These are phyloP conservation scores for Drosophila kurseongensis DNA, from an alignment of 1,140 invertebrate genomes.

Conservation along the genomic window DNA sequence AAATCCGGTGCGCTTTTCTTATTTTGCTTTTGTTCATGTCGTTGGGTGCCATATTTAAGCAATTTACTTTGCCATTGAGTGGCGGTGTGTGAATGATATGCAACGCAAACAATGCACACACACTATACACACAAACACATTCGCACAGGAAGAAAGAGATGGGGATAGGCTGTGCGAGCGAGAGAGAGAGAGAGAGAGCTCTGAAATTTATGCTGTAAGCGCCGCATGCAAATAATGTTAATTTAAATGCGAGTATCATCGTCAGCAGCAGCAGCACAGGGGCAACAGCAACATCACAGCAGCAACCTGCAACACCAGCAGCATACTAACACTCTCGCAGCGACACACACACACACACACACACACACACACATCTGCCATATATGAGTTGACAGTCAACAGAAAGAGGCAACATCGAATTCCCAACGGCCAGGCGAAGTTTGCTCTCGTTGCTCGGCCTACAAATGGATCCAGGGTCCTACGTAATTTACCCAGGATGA, in stretches of 20 bases:
- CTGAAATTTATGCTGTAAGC: constrained; percentile 76
- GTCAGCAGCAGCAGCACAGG: constrained; percentile 45
- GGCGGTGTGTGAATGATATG: constrained; percentile 60
- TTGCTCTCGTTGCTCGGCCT: constrained; percentile 13
- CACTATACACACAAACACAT: background rate
- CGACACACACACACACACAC: constrained; percentile 12
- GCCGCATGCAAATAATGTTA: constrained; percentile 81
- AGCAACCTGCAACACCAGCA: constrained; percentile 51
- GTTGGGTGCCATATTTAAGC: constrained; percentile 48
- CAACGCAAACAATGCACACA: constrained; percentile 46
- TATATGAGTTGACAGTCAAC: constrained; percentile 40
- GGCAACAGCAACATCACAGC: constrained; percentile 20
- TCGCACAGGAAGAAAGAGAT: background rate
- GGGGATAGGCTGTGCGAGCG: background rate
- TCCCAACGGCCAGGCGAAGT: constrained; percentile 15
- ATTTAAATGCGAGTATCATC: constrained; percentile 82
- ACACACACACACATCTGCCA: background rate
- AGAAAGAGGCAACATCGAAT: constrained; percentile 28
- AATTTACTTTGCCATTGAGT: constrained; percentile 57
- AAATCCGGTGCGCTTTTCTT: constrained; percentile 16
- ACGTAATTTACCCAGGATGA: constrained; percentile 14
- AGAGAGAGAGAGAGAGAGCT: constrained; percentile 23
- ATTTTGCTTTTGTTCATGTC: constrained; percentile 14
- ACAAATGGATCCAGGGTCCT: constrained; percentile 20
- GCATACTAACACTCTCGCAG: constrained; percentile 29